Percentiles rank a stretch among this genome's conserved stretches.
Evolutionary conservation across 2,797 vertebrate genomes (phyloP).

Genomic region (Anabas testudineus): DNA sequence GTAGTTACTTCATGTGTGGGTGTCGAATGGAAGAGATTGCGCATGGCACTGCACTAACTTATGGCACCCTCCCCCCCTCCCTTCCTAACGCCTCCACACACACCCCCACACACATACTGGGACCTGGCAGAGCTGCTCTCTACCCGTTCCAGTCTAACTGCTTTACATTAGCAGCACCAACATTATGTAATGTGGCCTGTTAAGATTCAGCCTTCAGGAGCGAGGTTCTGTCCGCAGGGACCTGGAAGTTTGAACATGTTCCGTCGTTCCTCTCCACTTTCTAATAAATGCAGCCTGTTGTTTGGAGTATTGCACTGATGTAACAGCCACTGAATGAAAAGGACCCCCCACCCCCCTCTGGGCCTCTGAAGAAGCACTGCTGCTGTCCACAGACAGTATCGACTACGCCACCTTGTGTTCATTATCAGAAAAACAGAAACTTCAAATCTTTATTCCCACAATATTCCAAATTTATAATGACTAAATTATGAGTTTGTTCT

Average conservation of each 20-base stretch:
- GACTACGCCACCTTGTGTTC: constrained; percentile 75
- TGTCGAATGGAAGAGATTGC: constrained; percentile 71
- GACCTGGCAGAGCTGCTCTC: constrained; percentile 64
- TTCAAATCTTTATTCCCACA: neutral
- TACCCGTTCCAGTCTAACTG: constrained; percentile 52
- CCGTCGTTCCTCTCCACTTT: constrained; percentile 31
- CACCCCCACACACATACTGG: constrained; percentile 65
- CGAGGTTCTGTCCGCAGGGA: constrained; percentile 42
- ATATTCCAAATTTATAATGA: too few relatives aligned
- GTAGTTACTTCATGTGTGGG: constrained; percentile 73
- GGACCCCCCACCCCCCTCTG: constrained; percentile 17
- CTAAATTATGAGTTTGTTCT: too few relatives aligned
- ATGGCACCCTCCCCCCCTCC: constrained; percentile 60
- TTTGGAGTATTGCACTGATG: constrained; percentile 48
- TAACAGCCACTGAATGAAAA: constrained; percentile 48
- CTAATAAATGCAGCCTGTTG: constrained; percentile 36
- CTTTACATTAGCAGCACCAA: constrained; percentile 66
- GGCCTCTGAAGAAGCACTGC: constrained; percentile 6
- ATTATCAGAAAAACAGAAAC: constrained; percentile 38
- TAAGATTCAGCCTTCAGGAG: constrained; percentile 44
- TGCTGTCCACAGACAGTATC: constrained; percentile 27
- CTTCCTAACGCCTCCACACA: constrained; percentile 73
- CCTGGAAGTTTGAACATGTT: constrained; percentile 31
- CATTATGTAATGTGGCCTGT: constrained; percentile 58
- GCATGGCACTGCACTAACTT: constrained; percentile 78